These are phyloP conservation scores for Scaptomyza caliginosa DNA, from an alignment of 2,888 invertebrate genomes.

Conservation along the genomic window DNA sequence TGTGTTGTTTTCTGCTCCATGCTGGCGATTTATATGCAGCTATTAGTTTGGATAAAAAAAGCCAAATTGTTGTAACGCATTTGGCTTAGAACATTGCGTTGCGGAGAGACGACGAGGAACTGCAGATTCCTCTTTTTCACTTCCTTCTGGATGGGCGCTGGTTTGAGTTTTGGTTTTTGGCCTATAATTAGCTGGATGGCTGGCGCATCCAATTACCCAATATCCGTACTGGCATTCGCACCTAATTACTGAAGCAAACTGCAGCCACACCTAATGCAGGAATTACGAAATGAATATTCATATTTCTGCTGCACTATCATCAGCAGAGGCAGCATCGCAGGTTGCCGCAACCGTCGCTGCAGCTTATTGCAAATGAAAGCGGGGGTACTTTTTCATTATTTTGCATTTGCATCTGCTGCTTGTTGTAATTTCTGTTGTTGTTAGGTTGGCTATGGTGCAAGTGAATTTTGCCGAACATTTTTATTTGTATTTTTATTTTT, in stretches of 20 bases:
- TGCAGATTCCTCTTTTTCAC: neutral
- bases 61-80: constrained; percentile 46
- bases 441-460: constrained; percentile 9
- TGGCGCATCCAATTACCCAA: constrained; percentile 65
- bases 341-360: constrained; percentile 44
- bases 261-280: constrained; percentile 62
- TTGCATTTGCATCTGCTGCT: constrained; percentile 37
- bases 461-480: constrained; percentile 20
- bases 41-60: constrained; percentile 72
- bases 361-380: constrained; percentile 59
- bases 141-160: neutral
- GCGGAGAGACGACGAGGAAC: neutral
- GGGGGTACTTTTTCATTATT: constrained; percentile 65
- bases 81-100: constrained; percentile 15
- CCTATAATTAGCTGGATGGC: constrained; percentile 61
- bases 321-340: constrained; percentile 9
- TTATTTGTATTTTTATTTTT: constrained; percentile 21
- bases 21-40: constrained; percentile 63
- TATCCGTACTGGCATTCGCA: constrained; percentile 53
- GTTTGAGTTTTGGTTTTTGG: constrained; percentile 36
- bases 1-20: constrained; percentile 17
- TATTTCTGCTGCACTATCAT: constrained; percentile 49
- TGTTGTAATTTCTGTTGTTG: constrained; percentile 15
- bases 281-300: constrained; percentile 74
- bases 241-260: constrained; percentile 63